These are phyloP conservation scores for Tenthredo mesomela DNA, from an alignment of 2,888 invertebrate genomes.

Conservation along the genomic window DNA sequence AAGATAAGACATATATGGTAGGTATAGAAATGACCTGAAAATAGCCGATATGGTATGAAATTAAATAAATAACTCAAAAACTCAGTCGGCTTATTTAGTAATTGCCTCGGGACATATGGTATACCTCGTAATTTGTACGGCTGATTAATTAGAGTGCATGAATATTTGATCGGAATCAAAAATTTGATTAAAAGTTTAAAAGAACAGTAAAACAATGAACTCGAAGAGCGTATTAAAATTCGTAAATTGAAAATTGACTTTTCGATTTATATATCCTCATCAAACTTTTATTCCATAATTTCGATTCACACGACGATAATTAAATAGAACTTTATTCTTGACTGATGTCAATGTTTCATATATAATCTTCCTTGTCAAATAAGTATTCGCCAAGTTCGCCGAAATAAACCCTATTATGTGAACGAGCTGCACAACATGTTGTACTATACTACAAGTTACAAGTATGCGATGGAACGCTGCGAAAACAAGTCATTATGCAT, in stretches of 20 bases:
- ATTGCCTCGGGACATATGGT: background rate
- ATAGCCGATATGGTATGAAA: background rate
- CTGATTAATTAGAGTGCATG: background rate
- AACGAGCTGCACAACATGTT: background rate
- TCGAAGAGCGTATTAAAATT: background rate
- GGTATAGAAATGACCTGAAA: background rate
- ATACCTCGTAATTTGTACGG: background rate
- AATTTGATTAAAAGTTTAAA: background rate
- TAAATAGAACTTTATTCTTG: no score
- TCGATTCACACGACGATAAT: background rate
- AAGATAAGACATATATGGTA: background rate
- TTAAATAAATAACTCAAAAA: background rate
- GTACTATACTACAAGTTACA: background rate
- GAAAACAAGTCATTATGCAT: background rate
- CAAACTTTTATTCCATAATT: background rate
- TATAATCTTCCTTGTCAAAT: constrained; percentile 2
- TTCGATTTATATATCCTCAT: background rate
- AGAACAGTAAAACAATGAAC: background rate
- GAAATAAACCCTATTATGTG: background rate
- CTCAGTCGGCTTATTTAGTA: background rate
- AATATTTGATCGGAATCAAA: background rate
- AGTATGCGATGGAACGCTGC: background rate
- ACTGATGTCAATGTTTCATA: no score
- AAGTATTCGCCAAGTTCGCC: background rate
- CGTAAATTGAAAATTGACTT: background rate